Evolutionary conservation across 2,888 invertebrate species (phyloP).

Genomic region (Rhyacophila evoluta): DNA sequence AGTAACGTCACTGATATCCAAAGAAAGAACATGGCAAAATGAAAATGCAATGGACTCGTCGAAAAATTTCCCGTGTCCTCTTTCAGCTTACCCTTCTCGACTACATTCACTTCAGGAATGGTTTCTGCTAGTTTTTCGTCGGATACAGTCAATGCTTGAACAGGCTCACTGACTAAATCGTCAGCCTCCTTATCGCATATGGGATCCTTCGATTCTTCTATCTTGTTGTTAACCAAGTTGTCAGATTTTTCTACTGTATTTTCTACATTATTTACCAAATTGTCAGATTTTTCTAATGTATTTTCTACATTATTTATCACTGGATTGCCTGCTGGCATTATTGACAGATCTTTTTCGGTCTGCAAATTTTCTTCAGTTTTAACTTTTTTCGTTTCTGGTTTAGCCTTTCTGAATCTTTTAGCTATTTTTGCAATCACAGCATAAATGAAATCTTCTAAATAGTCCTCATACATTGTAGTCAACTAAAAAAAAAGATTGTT

Average conservation of each 20-base stretch:
- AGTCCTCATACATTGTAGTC: conserved; percentile 81
- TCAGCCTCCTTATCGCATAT: background rate
- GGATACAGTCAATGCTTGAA: background rate
- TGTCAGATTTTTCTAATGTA: background rate
- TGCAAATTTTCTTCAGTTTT: conserved; percentile 34
- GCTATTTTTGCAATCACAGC: conserved; percentile 64
- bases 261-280: too few relatives aligned
- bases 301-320: background rate
- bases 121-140: background rate
- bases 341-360: conserved; percentile 26
- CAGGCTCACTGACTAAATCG: background rate
- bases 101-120: background rate
- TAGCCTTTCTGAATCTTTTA: conserved; percentile 50
- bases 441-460: conserved; percentile 75
- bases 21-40: conserved; percentile 78
- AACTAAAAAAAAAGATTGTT: conserved; percentile 74
- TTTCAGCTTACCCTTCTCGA: conserved; percentile 32
- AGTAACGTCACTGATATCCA: conserved; percentile 76
- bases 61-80: conserved; percentile 55
- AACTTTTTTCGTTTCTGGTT: background rate
- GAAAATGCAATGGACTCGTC: conserved; percentile 75
- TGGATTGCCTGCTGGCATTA: background rate
- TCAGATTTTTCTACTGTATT: background rate
- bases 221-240: too few relatives aligned
- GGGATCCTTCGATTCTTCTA: background rate